Percentiles rank a stretch among this genome's conserved stretches.
These are phyloP conservation scores for Strix occidentalis DNA, from an alignment of 2,797 vertebrate species.

Conservation along the genomic window DNA sequence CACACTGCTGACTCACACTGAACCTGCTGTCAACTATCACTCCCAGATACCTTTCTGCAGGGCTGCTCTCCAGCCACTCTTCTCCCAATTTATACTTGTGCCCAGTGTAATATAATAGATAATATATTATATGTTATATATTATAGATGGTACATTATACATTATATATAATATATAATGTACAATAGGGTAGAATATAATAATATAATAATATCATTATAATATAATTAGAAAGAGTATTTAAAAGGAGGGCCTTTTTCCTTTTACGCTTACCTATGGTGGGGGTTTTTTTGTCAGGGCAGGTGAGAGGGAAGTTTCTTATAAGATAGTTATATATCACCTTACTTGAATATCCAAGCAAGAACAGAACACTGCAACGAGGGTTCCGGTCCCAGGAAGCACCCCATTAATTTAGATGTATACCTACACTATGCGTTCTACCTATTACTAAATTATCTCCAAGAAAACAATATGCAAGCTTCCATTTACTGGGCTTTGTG, in stretches of 20 bases:
- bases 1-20: not conserved
- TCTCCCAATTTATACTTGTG: not conserved
- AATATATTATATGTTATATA: not conserved
- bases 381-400: not conserved
- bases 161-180: too few relatives aligned
- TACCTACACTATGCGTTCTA: not conserved
- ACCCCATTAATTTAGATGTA: not conserved
- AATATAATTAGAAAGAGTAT: not conserved
- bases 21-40: not conserved
- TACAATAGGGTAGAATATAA: too few relatives aligned
- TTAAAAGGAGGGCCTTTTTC: not conserved
- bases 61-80: not conserved
- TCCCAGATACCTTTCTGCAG: not conserved
- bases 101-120: not conserved
- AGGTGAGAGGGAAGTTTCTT: not conserved
- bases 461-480: not conserved
- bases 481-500: not conserved
- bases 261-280: not conserved
- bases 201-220: too few relatives aligned
- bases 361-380: not conserved
- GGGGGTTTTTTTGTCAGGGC: accelerated
- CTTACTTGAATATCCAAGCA: not conserved
- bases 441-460: not conserved
- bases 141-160: too few relatives aligned
- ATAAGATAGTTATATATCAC: not conserved